A percentile compares a stretch with the other conserved stretches of the same genome.
These are phyloP conservation scores for Numida meleagris DNA, from an alignment of 2,113 vertebrate species.

Conservation along the genomic window DNA sequence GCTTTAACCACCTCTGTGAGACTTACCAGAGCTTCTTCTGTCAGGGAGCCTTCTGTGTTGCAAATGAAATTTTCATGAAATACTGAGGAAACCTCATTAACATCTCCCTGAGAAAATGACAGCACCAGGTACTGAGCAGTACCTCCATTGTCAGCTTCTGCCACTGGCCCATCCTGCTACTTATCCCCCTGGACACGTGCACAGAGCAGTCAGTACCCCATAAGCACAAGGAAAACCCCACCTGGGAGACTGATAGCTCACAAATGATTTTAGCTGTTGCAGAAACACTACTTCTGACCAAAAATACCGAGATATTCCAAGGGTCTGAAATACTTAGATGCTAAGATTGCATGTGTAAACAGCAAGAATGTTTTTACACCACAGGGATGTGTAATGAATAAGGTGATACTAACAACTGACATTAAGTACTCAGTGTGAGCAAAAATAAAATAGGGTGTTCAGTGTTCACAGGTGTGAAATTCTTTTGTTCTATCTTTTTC, in stretches of 20 bases:
- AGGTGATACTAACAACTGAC: not conserved
- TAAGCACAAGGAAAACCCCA: not conserved
- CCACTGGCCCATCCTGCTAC: not conserved
- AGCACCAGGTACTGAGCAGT: accelerated
- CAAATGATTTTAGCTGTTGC: not conserved
- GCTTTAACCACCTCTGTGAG: not conserved
- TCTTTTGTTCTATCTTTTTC: not conserved
- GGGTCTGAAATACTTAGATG: not conserved
- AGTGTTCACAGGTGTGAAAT: not conserved
- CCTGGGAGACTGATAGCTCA: not conserved
- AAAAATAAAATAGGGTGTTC: not conserved
- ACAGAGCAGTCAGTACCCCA: not conserved
- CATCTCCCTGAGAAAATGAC: not conserved
- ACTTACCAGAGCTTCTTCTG: not conserved
- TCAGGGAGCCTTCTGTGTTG: not conserved
- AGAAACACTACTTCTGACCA: not conserved
- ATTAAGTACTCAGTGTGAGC: not conserved
- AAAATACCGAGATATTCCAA: not conserved
- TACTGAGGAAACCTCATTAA: not conserved
- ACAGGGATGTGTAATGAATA: not conserved
- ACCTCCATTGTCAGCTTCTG: not conserved
- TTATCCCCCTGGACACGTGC: not conserved
- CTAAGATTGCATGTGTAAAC: not conserved
- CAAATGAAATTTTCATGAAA: not conserved
- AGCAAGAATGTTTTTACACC: not conserved